phyloP scores from a whole-genome alignment of 23 tunicate species.

The Ascidia mentula region DNA sequence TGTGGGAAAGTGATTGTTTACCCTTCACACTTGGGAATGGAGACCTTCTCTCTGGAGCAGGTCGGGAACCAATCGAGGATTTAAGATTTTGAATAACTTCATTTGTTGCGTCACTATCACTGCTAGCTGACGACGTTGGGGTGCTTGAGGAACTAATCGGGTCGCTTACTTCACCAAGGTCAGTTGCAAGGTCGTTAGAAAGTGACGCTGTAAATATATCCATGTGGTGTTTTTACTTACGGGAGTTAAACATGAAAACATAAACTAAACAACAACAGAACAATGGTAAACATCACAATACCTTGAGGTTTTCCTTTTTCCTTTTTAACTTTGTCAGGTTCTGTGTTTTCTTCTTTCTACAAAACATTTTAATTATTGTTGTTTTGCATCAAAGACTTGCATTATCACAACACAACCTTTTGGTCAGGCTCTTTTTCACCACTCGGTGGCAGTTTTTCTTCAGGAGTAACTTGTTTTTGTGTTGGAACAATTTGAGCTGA shows the following conservation, averaged over 20 bases:
- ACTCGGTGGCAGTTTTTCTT: background rate
- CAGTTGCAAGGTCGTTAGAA: background rate
- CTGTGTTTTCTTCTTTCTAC: too few species aligned
- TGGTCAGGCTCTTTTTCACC: too few species aligned
- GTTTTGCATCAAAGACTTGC: too few species aligned
- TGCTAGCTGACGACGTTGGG: slow-evolving; percentile 43
- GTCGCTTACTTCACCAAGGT: background rate
- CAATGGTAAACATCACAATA: too few species aligned
- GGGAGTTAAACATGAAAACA: too few species aligned
- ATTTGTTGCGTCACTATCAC: slow-evolving; percentile 35
- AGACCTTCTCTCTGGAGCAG: slow-evolving; percentile 39
- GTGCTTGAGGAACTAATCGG: slow-evolving; percentile 32
- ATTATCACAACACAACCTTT: too few species aligned
- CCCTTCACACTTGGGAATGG: slow-evolving; percentile 89
- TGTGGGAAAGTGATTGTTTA: background rate
- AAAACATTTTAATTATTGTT: too few species aligned
- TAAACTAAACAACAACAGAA: too few species aligned
- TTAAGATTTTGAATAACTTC: slow-evolving; percentile 12
- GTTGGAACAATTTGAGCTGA: background rate
- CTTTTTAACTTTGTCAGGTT: too few species aligned
- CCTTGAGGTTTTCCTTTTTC: too few species aligned
- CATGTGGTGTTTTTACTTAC: too few species aligned
- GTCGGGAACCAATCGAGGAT: background rate
- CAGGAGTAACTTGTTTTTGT: background rate
- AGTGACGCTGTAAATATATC: too few species aligned